Evolutionary conservation across 2,797 vertebrate genomes (phyloP), one percentile per base, ranked within the genome.

Genomic region (Paedocypris micromegethes): DNA sequence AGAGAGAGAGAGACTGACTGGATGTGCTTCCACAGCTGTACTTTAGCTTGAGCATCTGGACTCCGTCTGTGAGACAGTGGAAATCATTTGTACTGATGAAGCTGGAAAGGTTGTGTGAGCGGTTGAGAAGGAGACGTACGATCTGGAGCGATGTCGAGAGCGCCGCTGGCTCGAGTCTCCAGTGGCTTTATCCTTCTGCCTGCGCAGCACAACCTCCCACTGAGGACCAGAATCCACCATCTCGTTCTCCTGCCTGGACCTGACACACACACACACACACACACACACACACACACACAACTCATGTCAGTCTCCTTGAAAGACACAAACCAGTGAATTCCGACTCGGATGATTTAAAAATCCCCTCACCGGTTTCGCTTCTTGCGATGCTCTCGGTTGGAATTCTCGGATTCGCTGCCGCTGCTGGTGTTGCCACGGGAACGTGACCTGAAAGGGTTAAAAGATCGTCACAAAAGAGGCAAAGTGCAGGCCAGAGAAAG

Each of bases 361-460:
- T 23, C 23, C 23, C 23, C 23, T 23, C 80, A 93, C 93, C 90
- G 89, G 73, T 91, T 92, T 77, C 90, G 88, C 79, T 90, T 93
- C 81, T 92, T 93, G 72, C 88, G 84, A 71, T 89, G 87, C 7
- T 93, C 91, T 54, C 88, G 81, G 72, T 84, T 91, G 56, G 88
- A 93, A 80, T 89, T 93, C 83, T 94, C 93, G 0, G 92, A 93
- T 74, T 96, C 93, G 6, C 91, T 94, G 47, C 91, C 92, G 37
- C 92, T 95, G 83, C 93, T 96, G 46, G 89, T 93, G 81, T 94
- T 94, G 82, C 92, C 93, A 73, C 87, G 90, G 70, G 92, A 95
- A 67, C 90, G 87, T 5, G 92, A 92, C 74, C 93, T 94, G 70
- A 50, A 41, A 6, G 68, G 62, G 72, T 77, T 64, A 72, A 77